These are phyloP conservation scores for Thaleichthys pacificus DNA, from an alignment of 2,797 vertebrate species.

Conservation along the genomic window DNA sequence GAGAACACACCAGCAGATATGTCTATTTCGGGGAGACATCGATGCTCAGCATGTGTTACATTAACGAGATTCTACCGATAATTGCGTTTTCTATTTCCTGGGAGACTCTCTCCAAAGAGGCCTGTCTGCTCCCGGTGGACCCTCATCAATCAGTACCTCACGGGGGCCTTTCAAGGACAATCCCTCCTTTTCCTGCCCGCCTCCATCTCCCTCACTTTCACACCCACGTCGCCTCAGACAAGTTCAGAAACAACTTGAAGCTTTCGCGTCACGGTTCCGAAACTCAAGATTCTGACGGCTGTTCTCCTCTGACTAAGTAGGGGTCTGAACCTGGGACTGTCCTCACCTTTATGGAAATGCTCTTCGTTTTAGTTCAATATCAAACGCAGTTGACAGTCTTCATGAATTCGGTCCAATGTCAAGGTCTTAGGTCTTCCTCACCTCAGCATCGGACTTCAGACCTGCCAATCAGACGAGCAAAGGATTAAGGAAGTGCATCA, in stretches of 20 bases:
- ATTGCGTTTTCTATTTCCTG: not conserved
- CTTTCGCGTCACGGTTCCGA: too few species aligned
- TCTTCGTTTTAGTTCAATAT: not conserved
- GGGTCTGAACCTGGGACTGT: not conserved
- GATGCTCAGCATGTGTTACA: not conserved
- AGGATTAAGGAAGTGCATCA: not conserved
- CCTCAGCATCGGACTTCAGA: not conserved
- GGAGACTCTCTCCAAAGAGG: not conserved
- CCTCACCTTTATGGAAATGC: not conserved
- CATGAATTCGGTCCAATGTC: not conserved
- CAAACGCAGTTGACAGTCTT: too few species aligned
- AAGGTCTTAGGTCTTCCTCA: not conserved
- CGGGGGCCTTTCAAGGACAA: not conserved
- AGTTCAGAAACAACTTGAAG: too few species aligned
- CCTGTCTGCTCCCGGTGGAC: not conserved
- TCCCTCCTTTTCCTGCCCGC: not conserved
- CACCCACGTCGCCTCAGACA: too few species aligned
- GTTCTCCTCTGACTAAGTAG: too few species aligned
- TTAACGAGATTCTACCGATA: not conserved
- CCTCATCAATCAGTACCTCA: too few species aligned
- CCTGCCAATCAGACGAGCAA: not conserved
- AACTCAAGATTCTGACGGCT: too few species aligned
- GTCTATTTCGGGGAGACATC: not conserved
- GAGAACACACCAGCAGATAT: not conserved
- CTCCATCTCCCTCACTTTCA: not conserved